Evolutionary conservation across 64 coral and sea anemone genomes (phyloP).

Genomic region (Porites australiensis): DNA sequence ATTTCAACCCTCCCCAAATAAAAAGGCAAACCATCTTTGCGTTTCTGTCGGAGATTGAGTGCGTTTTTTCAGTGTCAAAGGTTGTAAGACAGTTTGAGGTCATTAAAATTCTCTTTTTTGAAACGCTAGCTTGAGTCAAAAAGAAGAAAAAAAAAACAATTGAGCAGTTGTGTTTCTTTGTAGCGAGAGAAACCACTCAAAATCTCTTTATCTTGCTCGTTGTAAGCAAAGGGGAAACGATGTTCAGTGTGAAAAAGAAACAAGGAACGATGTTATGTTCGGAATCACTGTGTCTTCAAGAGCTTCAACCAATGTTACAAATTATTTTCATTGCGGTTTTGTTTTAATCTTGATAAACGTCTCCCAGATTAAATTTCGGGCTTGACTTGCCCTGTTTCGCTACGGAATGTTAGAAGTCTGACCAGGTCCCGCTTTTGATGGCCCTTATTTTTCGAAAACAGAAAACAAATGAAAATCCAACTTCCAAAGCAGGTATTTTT

Average conservation of each 20-base stretch:
- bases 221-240: background rate
- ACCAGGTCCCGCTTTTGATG: background rate
- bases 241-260: background rate
- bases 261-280: no score
- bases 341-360: constrained; percentile 48
- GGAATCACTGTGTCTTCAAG: constrained; percentile 15
- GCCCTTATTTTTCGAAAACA: background rate
- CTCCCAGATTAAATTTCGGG: constrained; percentile 35
- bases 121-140: constrained; percentile 5
- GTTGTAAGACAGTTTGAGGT: constrained; percentile 3
- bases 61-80: background rate
- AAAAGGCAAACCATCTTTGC: background rate
- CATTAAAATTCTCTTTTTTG: constrained; percentile 54
- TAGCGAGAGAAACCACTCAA: no score
- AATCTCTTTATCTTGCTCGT: background rate
- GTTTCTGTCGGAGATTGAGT: background rate
- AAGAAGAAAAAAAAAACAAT: constrained; percentile 17
- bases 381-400: background rate
- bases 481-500: constrained; percentile 9
- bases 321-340: constrained; percentile 61
- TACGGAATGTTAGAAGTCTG: background rate
- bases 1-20: background rate
- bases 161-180: background rate
- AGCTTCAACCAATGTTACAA: constrained; percentile 40
- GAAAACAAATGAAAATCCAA: background rate